Evolutionary conservation across 1,140 invertebrate genomes (phyloP).

Genomic region (Drosophila trapezifrons): DNA sequence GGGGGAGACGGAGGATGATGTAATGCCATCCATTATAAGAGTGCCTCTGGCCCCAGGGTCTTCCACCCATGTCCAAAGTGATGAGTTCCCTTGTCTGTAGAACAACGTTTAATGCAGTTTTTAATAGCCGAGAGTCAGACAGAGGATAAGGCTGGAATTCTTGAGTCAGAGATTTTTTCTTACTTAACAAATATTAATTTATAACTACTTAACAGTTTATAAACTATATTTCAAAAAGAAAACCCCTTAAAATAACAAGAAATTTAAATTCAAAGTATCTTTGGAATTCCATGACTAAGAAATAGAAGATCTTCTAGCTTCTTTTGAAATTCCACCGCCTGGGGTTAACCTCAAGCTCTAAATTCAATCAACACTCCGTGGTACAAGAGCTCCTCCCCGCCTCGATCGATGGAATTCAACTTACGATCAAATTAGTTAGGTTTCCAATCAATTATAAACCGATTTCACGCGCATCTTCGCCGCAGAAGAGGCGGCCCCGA

Average conservation of each 20-base stretch:
- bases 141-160: not conserved
- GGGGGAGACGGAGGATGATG: conserved; percentile 22
- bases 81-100: conserved; percentile 1
- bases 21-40: conserved; percentile 38
- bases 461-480: conserved; percentile 51
- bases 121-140: not conserved
- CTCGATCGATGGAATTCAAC: conserved; percentile 32
- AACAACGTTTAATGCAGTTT: not conserved
- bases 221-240: not conserved
- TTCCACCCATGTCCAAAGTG: conserved; percentile 19
- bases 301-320: not conserved
- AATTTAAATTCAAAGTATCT: not conserved
- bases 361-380: conserved; percentile 25
- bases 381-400: not conserved
- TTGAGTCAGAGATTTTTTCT: not conserved
- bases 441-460: conserved; percentile 54
- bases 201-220: not conserved
- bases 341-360: not conserved
- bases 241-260: not conserved
- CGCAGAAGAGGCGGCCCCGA: conserved; percentile 18
- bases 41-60: conserved; percentile 2
- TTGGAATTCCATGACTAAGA: not conserved
- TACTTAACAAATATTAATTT: not conserved
- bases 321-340: conserved; percentile 5
- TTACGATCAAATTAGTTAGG: conserved; percentile 39